Conservation (phyloP, 1,140 invertebrate species). For the Agraylea sexmaculata region DNA sequence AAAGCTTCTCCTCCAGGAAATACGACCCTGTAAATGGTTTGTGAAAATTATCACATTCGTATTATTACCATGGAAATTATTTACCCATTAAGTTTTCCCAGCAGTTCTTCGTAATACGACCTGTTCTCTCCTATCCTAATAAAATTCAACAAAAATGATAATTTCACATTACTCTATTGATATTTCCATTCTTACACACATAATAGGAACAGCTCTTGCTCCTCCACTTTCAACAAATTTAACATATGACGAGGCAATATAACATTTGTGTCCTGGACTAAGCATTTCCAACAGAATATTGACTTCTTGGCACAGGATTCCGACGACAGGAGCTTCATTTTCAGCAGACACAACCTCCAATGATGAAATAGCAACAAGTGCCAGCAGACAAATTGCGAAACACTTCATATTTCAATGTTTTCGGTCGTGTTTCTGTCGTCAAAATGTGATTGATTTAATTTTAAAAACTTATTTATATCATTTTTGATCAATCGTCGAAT, state of each 20-base stretch:
- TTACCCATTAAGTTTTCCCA: conserved; percentile 59
- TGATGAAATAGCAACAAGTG: too few species aligned
- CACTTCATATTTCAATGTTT: too few species aligned
- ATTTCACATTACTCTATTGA: too few species aligned
- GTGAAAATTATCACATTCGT: conserved; percentile 14
- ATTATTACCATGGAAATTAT: conserved; percentile 18
- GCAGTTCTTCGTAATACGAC: conserved; percentile 49
- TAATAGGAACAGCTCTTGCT: conserved; percentile 70
- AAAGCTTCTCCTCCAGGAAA: conserved; percentile 61
- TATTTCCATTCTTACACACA: too few species aligned
- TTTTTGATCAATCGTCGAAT: too few species aligned
- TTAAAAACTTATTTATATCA: too few species aligned
- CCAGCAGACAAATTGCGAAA: too few species aligned
- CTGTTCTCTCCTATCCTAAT: conserved; percentile 50
- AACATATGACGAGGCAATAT: conserved; percentile 76
- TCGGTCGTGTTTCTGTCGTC: too few species aligned
- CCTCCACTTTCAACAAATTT: conserved; percentile 75
- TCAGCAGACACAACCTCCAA: too few species aligned
- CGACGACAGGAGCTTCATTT: conserved; percentile 44
- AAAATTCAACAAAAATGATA: too few species aligned
- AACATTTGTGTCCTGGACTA: conserved; percentile 47
- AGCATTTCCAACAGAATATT: conserved; percentile 33
- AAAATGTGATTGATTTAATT: too few species aligned
- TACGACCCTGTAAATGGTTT: conserved; percentile 44
- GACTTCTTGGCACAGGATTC: conserved; percentile 53